Evolutionary conservation across 2,888 invertebrate genomes (phyloP), one percentile per base, ranked within the genome.

Genomic region (Xylota segnis): DNA sequence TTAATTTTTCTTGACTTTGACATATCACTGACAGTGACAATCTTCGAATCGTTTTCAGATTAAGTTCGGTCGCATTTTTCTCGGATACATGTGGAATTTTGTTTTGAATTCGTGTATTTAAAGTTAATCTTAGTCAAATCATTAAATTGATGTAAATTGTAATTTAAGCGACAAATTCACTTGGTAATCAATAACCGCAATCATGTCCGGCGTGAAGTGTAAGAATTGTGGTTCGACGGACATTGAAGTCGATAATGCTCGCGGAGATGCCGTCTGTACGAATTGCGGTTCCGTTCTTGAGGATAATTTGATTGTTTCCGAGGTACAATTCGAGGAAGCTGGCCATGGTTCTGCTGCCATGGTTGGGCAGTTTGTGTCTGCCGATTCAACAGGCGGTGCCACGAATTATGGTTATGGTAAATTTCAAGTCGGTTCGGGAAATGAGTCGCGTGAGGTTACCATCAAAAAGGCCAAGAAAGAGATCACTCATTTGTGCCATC

Each of bases 211-310:
- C n/a, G 94, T 94, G 89, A 97, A 97, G 91, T 97, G 97, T 92
- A 96, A 96, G 91, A 96, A 96, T 90, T 97, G 97, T 91, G 97
- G 97, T 12, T 96, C 97, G 45, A 95, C 97, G 5, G 97, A 98
- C 87, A 97, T 99, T 83, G 99, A 99, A 93, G 97, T 96, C 83
- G 99, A 99, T 92, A 96, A 97, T 81, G 96, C 97, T 23, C 94
- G 98, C 89, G 99, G 99, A 40, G 98, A 99, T 94, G 96, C 97
- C 9, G 98, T 99, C 0, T 99, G 99, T 92, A 98, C 97, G 29
- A 96, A 95, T 90, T 99, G 99, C 93, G 99, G 99, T 29, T 96
- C 97, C 6, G 99, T 99, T 1, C 93, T 99, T 14, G 99, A 99
- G 91, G 98, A 99, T 90, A 98, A 97, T 89, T 96, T 98, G 71